These are phyloP conservation scores for Platyscapa corneri DNA, from an alignment of 1,140 invertebrate genomes.

Conservation along the genomic window DNA sequence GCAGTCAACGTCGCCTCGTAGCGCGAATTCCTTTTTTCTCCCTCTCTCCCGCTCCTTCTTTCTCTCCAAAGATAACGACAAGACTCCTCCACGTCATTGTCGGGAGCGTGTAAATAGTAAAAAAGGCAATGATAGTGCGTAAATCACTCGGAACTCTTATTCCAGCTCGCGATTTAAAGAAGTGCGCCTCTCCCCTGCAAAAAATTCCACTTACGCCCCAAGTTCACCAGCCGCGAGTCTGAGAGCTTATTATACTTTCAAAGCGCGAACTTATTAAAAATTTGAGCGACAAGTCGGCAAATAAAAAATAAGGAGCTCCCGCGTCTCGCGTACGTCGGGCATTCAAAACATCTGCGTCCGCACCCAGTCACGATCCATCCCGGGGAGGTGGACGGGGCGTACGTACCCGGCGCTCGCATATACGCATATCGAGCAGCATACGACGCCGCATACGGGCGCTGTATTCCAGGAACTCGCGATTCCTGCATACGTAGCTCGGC, in stretches of 20 bases:
- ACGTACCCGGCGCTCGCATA: too few relatives aligned
- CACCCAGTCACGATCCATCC: neutral
- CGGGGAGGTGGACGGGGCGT: neutral
- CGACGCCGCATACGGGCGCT: too few relatives aligned
- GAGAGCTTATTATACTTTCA: conserved; percentile 13
- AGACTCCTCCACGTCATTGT: neutral
- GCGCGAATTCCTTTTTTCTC: neutral
- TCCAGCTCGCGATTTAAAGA: neutral
- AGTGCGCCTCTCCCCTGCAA: neutral
- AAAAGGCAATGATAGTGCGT: neutral
- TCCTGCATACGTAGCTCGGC: conserved; percentile 27
- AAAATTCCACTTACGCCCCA: neutral
- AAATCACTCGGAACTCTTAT: neutral
- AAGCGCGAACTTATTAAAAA: conserved; percentile 9
- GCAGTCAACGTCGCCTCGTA: neutral
- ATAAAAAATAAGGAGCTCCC: neutral
- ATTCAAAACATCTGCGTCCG: conserved; percentile 11
- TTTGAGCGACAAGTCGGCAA: neutral
- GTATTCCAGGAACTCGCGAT: conserved; percentile 15
- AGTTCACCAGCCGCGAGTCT: neutral
- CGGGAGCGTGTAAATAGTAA: neutral
- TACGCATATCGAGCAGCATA: neutral
- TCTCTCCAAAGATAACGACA: neutral
- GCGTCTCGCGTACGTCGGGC: neutral
- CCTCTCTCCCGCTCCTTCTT: too few relatives aligned